Evolutionary conservation across 1,140 invertebrate species (phyloP).

Genomic region (Brachionus angularis): DNA sequence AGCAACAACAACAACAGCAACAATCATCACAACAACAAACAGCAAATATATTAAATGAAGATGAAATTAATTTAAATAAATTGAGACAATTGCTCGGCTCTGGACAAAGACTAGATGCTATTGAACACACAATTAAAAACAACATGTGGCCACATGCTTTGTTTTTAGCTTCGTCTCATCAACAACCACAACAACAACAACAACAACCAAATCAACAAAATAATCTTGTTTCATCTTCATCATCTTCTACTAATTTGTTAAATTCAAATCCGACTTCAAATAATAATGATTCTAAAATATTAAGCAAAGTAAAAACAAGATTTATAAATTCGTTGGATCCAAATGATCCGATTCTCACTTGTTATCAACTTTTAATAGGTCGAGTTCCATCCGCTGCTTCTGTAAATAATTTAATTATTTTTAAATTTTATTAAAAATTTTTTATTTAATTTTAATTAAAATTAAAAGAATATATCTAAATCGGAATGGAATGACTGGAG

Average conservation of each 20-base stretch:
- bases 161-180: conserved; percentile 81
- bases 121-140: conserved; percentile 82
- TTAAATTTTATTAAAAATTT: background rate
- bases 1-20: no score
- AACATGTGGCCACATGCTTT: conserved; percentile 89
- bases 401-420: conserved; percentile 58
- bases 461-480: conserved; percentile 66
- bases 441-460: background rate
- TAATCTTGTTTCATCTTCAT: no score
- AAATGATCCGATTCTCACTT: conserved; percentile 83
- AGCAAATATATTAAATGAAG: background rate
- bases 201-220: conserved; percentile 72
- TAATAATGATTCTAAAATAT: conserved; percentile 2
- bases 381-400: conserved; percentile 77
- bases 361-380: conserved; percentile 83
- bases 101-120: conserved; percentile 54
- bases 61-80: conserved; percentile 17
- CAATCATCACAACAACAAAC: no score
- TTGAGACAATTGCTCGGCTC: conserved; percentile 35
- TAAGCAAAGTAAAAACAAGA: conserved; percentile 47
- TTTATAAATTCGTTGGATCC: conserved; percentile 79
- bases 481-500: conserved; percentile 90
- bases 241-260: background rate
- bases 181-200: no score
- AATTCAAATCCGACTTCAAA: background rate